Evolutionary conservation across 2,113 vertebrate species (phyloP), one percentile per base, ranked within the genome.

Genomic region (Heliornis fulica): DNA sequence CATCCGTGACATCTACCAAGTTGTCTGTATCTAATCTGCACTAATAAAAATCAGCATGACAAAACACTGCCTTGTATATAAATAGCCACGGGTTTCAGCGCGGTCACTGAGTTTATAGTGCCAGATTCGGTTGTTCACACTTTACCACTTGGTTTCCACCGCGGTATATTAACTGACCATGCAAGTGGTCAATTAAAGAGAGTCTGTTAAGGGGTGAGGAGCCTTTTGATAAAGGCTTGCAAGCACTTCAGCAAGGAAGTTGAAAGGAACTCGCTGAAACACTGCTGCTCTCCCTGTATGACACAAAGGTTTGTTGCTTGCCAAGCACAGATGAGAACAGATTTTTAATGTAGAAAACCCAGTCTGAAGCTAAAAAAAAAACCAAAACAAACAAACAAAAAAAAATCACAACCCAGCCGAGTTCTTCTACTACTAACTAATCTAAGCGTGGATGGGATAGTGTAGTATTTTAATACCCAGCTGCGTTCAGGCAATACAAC

Each of bases 41-140:
- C 90, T 75, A 74, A 81, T 63, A 91, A 95, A 97, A 96, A 95
- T 95, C 89, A 94, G 79, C 91, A 94, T 92, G 95, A 95, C 94
- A 97, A 97, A 93, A 96, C 91, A 13, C 60, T 36, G 89, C 80
- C 94, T 46, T 2, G 60, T 54, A 2, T 56, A 93, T 74, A 87
- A 90, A 93, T 12, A 94, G 94, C 64, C 71, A 9, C 60, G 10
- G 64, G 79, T 75, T 87, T 92, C 94, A 38, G 92, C 32, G 83
- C 1, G 1, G 43, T 20, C 70, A 22, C 82, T 3, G 31, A 3
- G 75, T 94, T 97, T 93, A 81, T 63, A 36, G 94, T 17, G 93
- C 68, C 71, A 48, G 72, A 22, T 87, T 59, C 1, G 1, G 54
- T 8, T 90, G 80, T 96, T 97, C 91, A 93, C 96, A 96, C 96